Evolutionary conservation across 2,888 invertebrate genomes (phyloP).

Genomic region (Cremastinae sp.): DNA sequence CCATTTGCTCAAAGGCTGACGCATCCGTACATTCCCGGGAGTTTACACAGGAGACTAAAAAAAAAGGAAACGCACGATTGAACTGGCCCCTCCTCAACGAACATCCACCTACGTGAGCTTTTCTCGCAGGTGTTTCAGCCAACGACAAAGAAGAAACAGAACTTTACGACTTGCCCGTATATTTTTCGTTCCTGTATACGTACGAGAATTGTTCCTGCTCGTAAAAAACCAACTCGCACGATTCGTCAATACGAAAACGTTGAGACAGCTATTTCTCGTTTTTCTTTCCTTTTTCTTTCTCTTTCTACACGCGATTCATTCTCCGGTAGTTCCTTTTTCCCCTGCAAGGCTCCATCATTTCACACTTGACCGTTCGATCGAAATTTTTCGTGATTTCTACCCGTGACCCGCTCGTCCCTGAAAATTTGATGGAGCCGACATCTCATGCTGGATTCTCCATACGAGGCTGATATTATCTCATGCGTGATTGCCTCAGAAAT

Average conservation of each 20-base stretch:
- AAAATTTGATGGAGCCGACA: neutral
- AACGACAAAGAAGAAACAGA: constrained; percentile 19
- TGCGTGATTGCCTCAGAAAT: constrained; percentile 27
- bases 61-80: constrained; percentile 20
- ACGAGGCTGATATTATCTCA: constrained; percentile 24
- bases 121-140: constrained; percentile 16
- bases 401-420: neutral
- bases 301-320: neutral
- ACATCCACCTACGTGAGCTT: constrained; percentile 31
- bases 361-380: neutral
- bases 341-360: neutral
- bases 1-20: constrained; percentile 16
- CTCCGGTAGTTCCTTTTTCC: neutral
- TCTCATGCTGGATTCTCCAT: neutral
- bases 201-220: constrained; percentile 34
- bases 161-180: constrained; percentile 25
- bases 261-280: constrained; percentile 28
- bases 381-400: constrained; percentile 4
- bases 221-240: constrained; percentile 21
- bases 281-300: neutral
- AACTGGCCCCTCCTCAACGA: constrained; percentile 3
- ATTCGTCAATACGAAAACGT: constrained; percentile 28
- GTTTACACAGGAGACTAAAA: neutral
- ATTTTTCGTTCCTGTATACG: constrained; percentile 22
- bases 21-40: constrained; percentile 4